Percentiles rank a stretch among this genome's conserved stretches.
Evolutionary conservation across 2,888 invertebrate genomes (phyloP).

Genomic region (Agapetus fuscipes): DNA sequence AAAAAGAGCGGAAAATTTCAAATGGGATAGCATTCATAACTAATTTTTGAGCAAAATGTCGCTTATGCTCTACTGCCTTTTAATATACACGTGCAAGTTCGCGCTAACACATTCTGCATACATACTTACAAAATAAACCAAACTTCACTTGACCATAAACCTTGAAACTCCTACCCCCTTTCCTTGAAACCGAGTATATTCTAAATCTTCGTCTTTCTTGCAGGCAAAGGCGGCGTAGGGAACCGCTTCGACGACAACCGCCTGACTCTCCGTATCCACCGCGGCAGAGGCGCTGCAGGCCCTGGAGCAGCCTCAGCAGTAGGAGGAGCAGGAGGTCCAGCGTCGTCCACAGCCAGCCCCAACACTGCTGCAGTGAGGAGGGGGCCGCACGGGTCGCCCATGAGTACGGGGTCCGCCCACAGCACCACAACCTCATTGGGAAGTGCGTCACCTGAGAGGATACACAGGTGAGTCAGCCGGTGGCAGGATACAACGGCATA

Average conservation of each 20-base stretch:
- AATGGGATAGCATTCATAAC: no score
- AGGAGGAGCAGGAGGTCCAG: background rate
- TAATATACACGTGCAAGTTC: no score
- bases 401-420: conserved; percentile 59
- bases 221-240: conserved; percentile 57
- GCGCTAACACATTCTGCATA: no score
- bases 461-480: conserved; percentile 39
- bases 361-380: no score
- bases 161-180: no score
- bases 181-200: no score
- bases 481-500: no score
- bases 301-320: conserved; percentile 32
- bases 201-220: conserved; percentile 19
- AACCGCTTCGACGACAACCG: conserved; percentile 81
- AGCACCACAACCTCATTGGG: conserved; percentile 56
- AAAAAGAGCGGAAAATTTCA: no score
- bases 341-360: conserved; percentile 25
- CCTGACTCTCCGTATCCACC: conserved; percentile 83
- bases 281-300: conserved; percentile 71
- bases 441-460: conserved; percentile 55
- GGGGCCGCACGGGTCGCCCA: conserved; percentile 49
- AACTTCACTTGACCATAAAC: no score
- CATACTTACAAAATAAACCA: no score
- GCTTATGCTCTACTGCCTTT: no score
- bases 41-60: no score